These are phyloP conservation scores for Salvator merianae DNA, from an alignment of 2,113 vertebrate genomes.

Conservation along the genomic window DNA sequence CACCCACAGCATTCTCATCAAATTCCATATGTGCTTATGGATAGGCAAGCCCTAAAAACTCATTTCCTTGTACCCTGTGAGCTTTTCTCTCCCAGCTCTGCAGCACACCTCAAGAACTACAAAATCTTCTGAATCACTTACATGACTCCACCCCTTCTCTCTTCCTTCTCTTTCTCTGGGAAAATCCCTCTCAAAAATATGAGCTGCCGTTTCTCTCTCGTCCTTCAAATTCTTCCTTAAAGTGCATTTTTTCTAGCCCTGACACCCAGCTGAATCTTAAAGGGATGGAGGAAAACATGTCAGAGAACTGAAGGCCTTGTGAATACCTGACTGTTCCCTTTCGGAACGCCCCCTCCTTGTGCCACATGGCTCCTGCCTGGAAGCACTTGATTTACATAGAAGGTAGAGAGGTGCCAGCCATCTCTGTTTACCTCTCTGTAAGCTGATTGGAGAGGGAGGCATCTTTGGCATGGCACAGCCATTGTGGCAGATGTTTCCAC, in stretches of 20 bases:
- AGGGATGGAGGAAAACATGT: slow-evolving; percentile 42
- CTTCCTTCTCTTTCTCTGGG: background rate
- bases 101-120: background rate
- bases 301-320: slow-evolving; percentile 53
- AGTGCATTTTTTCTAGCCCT: background rate
- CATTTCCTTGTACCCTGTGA: background rate
- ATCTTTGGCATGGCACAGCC: no score
- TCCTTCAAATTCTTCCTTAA: background rate
- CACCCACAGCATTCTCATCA: no score
- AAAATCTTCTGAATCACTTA: background rate
- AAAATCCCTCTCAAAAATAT: background rate
- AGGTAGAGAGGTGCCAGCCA: no score
- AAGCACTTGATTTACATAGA: no score
- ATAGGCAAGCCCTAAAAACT: no score
- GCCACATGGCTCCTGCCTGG: slow-evolving; percentile 64
- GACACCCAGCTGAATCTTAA: slow-evolving; percentile 56
- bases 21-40: no score
- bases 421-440: no score
- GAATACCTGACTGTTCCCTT: slow-evolving; percentile 30
- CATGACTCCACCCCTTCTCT: background rate
- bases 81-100: background rate
- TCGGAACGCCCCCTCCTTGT: slow-evolving; percentile 62
- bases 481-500: no score
- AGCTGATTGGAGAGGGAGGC: no score
- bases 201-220: background rate